phyloP scores from a whole-genome alignment of 2,797 vertebrate species.

The Epinephelus coioides region DNA sequence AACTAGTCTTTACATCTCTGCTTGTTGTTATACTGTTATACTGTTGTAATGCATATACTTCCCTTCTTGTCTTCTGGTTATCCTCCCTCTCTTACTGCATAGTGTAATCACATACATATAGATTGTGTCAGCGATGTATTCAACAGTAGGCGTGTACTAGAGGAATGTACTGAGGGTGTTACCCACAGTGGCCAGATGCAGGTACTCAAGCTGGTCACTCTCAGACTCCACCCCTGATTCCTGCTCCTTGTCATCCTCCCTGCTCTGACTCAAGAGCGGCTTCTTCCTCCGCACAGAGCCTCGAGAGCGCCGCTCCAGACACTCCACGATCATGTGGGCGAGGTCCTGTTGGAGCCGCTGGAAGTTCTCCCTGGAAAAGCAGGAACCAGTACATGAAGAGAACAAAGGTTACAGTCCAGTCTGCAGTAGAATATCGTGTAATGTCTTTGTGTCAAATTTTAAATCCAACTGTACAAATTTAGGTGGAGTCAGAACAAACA shows the following conservation, averaged over 20 bases:
- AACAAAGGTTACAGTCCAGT: no score
- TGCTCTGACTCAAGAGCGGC: constrained; percentile 79
- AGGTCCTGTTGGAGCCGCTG: constrained; percentile 93
- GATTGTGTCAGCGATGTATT: neutral
- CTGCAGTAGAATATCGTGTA: neutral
- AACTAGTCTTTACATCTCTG: neutral
- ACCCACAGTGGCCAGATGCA: constrained; percentile 90
- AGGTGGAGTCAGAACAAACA: no score
- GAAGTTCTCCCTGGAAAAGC: constrained; percentile 90
- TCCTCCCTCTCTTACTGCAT: neutral
- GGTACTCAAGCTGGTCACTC: constrained; percentile 89
- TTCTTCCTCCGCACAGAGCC: constrained; percentile 73
- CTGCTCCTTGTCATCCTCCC: constrained; percentile 62
- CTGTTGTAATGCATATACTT: neutral
- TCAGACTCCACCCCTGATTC: constrained; percentile 76
- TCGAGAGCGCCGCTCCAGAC: constrained; percentile 85
- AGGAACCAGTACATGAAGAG: neutral
- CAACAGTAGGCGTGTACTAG: constrained; percentile 68
- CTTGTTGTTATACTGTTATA: neutral
- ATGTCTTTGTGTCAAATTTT: neutral
- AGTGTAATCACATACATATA: no score
- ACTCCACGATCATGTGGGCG: constrained; percentile 90
- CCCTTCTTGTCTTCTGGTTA: no score
- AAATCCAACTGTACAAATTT: no score
- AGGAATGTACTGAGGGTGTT: constrained; percentile 88